A percentile compares a stretch with the other conserved stretches of the same genome.
These are phyloP conservation scores for Tachuris rubrigastra DNA, from an alignment of 2,113 vertebrate genomes.

Conservation along the genomic window DNA sequence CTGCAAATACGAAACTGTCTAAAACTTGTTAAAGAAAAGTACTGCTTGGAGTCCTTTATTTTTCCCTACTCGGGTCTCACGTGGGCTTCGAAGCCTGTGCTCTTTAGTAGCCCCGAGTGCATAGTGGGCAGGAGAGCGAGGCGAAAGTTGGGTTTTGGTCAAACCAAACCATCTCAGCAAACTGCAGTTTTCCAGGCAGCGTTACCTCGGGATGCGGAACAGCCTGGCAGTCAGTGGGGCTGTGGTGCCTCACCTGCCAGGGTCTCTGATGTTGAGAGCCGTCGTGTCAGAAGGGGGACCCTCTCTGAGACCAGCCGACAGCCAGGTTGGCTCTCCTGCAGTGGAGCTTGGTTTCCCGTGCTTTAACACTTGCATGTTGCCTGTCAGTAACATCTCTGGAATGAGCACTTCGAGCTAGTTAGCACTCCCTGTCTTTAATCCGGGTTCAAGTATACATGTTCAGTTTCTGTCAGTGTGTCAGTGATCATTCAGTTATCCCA, in stretches of 20 bases:
- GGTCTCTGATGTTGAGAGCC: accelerated
- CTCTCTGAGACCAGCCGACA: accelerated
- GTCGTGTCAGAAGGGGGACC: not conserved
- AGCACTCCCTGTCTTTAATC: not conserved
- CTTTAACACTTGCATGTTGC: not conserved
- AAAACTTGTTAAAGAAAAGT: not conserved
- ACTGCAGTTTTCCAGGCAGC: not conserved
- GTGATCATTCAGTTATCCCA: accelerated
- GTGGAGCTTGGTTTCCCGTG: accelerated
- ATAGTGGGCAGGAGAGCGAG: no score
- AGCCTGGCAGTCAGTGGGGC: accelerated
- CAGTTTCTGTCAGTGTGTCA: not conserved
- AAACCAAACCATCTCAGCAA: accelerated
- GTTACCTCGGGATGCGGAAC: not conserved
- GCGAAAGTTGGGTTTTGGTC: not conserved
- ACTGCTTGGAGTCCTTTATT: accelerated
- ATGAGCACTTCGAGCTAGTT: not conserved
- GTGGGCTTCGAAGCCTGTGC: accelerated
- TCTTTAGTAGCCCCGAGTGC: not conserved
- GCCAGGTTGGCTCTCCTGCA: not conserved
- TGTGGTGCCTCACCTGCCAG: accelerated
- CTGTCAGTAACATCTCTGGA: not conserved
- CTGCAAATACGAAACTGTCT: accelerated
- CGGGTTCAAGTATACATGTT: not conserved
- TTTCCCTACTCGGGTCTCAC: accelerated